Percentiles rank a stretch among this genome's conserved stretches.
These are phyloP conservation scores for Catharus minimus DNA, from an alignment of 2,113 vertebrate genomes.

Conservation along the genomic window DNA sequence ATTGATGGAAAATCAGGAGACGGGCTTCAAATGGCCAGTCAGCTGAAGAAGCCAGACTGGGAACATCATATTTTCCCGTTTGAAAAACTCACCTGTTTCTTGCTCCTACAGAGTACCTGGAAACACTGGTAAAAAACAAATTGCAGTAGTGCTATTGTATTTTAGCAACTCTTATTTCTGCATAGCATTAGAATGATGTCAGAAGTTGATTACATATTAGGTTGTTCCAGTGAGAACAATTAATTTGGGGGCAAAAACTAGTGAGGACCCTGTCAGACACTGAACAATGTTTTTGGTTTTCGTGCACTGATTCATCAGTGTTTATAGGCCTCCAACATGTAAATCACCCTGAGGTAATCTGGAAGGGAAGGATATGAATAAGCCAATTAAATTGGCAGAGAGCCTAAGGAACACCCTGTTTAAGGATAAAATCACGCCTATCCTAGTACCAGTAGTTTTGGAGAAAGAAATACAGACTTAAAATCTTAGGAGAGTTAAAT, in stretches of 20 bases:
- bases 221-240: slow-evolving; percentile 38
- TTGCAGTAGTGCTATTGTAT: not conserved
- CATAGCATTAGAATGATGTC: slow-evolving; percentile 18
- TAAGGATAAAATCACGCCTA: slow-evolving; percentile 55
- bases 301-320: slow-evolving; percentile 58
- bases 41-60: not conserved
- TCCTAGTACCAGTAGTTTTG: slow-evolving; percentile 47
- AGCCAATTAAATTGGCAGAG: slow-evolving; percentile 64
- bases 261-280: slow-evolving; percentile 25
- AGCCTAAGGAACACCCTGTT: slow-evolving; percentile 72
- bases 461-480: slow-evolving; percentile 35
- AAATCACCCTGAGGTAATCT: slow-evolving; percentile 69
- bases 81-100: not conserved
- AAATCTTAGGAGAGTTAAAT: slow-evolving; percentile 17
- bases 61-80: not conserved
- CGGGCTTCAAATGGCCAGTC: not conserved
- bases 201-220: slow-evolving; percentile 24
- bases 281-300: slow-evolving; percentile 56
- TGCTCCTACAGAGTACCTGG: not conserved
- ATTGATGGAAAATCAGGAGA: not conserved
- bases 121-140: not conserved
- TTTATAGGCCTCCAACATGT: slow-evolving; percentile 61
- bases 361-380: slow-evolving; percentile 71
- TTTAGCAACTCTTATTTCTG: slow-evolving; percentile 21
- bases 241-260: slow-evolving; percentile 36